A percentile compares a stretch with the other conserved stretches of the same genome.
phyloP scores from a whole-genome alignment of 2,113 vertebrate genomes.

The Amblyornis subalaris region DNA sequence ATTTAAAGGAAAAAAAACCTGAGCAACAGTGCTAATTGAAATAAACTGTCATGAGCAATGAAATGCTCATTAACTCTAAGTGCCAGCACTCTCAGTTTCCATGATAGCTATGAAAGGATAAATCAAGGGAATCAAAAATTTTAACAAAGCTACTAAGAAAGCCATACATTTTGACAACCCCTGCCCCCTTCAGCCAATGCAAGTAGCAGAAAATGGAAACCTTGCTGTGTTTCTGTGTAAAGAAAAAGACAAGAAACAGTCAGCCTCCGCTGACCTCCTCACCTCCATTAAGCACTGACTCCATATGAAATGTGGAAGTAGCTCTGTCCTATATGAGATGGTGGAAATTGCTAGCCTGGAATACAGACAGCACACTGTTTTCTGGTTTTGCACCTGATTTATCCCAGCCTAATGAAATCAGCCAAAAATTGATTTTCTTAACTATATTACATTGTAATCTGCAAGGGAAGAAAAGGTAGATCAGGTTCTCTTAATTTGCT shows the following conservation, averaged over 20 bases:
- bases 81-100: slow-evolving; percentile 62
- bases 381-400: background rate
- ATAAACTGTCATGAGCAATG: slow-evolving; percentile 59
- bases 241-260: slow-evolving; percentile 12
- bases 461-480: background rate
- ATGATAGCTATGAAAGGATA: slow-evolving; percentile 53
- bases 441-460: background rate
- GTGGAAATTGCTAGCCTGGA: background rate
- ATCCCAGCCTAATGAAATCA: background rate
- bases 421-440: background rate
- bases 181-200: slow-evolving; percentile 33
- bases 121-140: slow-evolving; percentile 66
- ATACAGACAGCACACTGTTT: background rate
- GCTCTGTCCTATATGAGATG: background rate
- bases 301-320: slow-evolving; percentile 23
- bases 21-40: slow-evolving; percentile 57
- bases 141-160: slow-evolving; percentile 61
- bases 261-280: slow-evolving; percentile 28
- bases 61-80: slow-evolving; percentile 70
- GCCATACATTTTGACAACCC: slow-evolving; percentile 47
- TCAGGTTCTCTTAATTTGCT: background rate
- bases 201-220: slow-evolving; percentile 36
- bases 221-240: slow-evolving; percentile 31
- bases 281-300: slow-evolving; percentile 16
- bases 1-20: background rate